Evolutionary conservation across 2,888 invertebrate genomes (phyloP).

Genomic region (Spodoptera littoralis): DNA sequence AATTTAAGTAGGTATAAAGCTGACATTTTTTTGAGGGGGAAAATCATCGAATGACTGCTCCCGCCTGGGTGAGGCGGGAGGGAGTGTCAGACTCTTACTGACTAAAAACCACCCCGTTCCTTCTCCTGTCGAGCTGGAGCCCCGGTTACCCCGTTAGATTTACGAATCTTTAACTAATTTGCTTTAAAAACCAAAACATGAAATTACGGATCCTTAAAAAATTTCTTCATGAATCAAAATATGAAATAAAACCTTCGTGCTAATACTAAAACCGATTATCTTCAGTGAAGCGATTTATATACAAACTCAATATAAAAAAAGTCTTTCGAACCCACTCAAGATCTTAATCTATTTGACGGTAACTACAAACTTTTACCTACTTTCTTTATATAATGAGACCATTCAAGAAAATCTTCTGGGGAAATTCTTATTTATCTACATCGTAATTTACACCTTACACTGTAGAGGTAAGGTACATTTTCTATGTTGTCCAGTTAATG

Average conservation of each 20-base stretch:
- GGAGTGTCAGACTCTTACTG: no score
- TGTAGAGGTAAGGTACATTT: constrained; percentile 39
- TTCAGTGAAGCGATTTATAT: constrained; percentile 11
- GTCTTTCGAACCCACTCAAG: constrained; percentile 49
- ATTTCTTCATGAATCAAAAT: no score
- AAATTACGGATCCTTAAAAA: no score
- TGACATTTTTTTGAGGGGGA: no score
- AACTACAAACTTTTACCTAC: constrained; percentile 61
- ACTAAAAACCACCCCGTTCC: no score
- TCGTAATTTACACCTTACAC: constrained; percentile 50
- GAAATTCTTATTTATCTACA: constrained; percentile 51
- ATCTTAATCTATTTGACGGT: constrained; percentile 60
- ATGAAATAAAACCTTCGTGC: constrained; percentile 1
- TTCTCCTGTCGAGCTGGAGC: no score
- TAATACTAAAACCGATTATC: constrained; percentile 20
- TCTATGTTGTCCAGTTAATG: constrained; percentile 41
- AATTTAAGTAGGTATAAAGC: no score
- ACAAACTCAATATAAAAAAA: constrained; percentile 39
- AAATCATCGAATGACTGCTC: no score
- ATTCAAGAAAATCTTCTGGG: constrained; percentile 63
- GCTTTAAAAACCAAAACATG: no score
- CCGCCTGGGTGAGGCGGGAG: no score
- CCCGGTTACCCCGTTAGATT: no score
- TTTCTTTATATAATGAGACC: constrained; percentile 62
- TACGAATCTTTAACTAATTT: no score